Evolutionary conservation across 2,113 vertebrate genomes (phyloP).

Genomic region (Genyomyrus donnyi): DNA sequence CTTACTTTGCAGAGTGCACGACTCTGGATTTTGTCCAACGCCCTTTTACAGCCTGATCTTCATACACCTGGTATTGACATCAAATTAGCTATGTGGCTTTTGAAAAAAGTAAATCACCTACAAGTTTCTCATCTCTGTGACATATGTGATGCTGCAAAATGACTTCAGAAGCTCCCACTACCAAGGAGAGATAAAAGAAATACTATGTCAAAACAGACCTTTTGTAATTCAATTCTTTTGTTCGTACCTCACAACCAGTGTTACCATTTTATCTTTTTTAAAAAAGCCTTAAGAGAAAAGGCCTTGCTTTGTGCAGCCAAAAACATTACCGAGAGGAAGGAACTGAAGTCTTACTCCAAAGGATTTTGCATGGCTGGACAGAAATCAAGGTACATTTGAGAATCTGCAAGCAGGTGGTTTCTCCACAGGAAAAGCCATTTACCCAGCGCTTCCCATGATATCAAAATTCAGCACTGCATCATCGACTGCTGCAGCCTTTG

Average conservation of each 20-base stretch:
- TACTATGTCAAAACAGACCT: neutral
- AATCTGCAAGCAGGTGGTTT: neutral
- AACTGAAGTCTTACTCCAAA: neutral
- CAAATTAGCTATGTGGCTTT: neutral
- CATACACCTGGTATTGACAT: neutral
- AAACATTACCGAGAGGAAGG: neutral
- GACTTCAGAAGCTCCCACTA: neutral
- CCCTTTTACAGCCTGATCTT: neutral
- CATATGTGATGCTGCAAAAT: neutral
- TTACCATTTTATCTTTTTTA: neutral
- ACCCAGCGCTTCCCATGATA: neutral
- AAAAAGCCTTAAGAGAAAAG: neutral
- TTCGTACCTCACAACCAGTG: neutral
- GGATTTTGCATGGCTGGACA: neutral
- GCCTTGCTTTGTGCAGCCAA: neutral
- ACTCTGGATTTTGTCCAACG: neutral
- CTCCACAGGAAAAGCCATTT: neutral
- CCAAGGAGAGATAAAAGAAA: neutral
- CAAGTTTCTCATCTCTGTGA: neutral
- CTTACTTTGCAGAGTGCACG: neutral
- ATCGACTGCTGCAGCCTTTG: conserved; percentile 15
- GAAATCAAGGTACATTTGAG: neutral
- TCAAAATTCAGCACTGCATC: conserved; percentile 1
- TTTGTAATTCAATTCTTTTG: neutral
- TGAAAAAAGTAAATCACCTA: neutral